These are phyloP conservation scores for Bombyx huttoni DNA, from an alignment of 2,888 invertebrate genomes.

Conservation along the genomic window DNA sequence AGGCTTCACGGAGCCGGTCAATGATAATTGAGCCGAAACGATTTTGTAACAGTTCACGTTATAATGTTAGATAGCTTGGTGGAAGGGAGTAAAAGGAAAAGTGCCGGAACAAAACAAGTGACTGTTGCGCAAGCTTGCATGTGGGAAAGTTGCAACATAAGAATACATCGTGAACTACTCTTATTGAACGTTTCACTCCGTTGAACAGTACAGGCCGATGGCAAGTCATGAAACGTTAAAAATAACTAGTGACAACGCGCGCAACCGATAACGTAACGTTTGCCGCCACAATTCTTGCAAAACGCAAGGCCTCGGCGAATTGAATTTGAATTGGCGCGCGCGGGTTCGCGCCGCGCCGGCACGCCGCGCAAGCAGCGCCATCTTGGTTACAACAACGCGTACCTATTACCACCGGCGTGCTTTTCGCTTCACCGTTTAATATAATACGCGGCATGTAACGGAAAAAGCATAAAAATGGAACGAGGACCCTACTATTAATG, in stretches of 20 bases:
- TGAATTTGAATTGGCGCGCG: conserved; percentile 62
- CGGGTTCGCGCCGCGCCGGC: conserved; percentile 56
- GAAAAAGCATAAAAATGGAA: conserved; percentile 12
- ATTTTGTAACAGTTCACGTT: conserved; percentile 15
- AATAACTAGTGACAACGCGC: conserved; percentile 69
- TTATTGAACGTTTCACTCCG: conserved; percentile 45
- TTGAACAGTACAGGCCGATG: conserved; percentile 20
- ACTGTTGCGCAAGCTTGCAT: conserved; percentile 60
- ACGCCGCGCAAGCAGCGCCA: conserved; percentile 67
- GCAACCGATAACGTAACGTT: conserved; percentile 46
- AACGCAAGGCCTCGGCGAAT: conserved; percentile 45
- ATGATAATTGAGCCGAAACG: conserved; percentile 25
- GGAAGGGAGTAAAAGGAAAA: conserved; percentile 53
- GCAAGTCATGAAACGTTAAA: conserved; percentile 48
- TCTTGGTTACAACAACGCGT: conserved; percentile 46
- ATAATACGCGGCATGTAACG: conserved; percentile 13
- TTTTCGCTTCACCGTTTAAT: conserved; percentile 24
- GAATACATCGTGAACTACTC: conserved; percentile 40
- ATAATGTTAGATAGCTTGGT: conserved; percentile 21
- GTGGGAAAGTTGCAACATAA: conserved; percentile 64
- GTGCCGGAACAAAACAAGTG: conserved; percentile 61
- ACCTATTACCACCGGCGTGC: conserved; percentile 50
- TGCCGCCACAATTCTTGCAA: conserved; percentile 42
- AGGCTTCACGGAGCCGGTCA: conserved; percentile 16
- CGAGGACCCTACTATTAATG: conserved; percentile 3